Percentiles rank a stretch among this genome's conserved stretches.
Evolutionary conservation across 1,140 invertebrate genomes (phyloP).

Genomic region (Dufourea novaeangliae): DNA sequence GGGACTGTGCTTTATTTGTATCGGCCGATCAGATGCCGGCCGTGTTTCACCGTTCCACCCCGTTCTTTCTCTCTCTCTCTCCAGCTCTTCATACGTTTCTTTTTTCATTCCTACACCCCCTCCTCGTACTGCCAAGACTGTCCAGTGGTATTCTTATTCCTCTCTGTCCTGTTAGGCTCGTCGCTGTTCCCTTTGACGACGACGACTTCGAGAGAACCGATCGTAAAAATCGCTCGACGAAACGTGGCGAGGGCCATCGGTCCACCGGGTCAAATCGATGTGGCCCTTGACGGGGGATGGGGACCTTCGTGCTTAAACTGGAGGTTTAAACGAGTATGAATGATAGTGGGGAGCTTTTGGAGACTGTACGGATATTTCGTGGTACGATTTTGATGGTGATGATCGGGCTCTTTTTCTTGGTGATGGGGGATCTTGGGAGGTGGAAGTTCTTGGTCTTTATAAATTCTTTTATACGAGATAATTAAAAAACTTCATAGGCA

Average conservation of each 20-base stretch:
- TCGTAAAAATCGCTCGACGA: conserved; percentile 38
- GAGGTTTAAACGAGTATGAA: no score
- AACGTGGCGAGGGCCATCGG: conserved; percentile 18
- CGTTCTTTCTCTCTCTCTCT: background rate
- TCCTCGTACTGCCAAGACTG: background rate
- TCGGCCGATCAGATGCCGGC: conserved; percentile 72
- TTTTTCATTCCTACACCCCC: background rate
- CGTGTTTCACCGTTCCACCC: conserved; percentile 21
- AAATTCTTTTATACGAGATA: no score
- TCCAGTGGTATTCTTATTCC: conserved; percentile 1
- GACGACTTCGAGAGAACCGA: background rate
- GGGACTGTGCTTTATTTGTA: conserved; percentile 77
- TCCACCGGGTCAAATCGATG: conserved; percentile 28
- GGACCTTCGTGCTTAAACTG: no score
- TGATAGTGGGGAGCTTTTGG: no score
- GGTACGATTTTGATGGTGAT: no score
- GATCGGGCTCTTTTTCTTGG: no score
- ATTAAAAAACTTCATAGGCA: no score
- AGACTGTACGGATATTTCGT: no score
- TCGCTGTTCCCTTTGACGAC: conserved; percentile 24
- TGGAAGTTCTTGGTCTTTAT: no score
- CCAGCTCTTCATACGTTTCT: background rate
- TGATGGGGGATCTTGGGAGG: no score
- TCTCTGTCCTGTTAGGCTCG: conserved; percentile 44
- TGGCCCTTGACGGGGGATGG: no score